A percentile compares a stretch with the other conserved stretches of the same genome.
These are phyloP conservation scores for Campoplex nolae DNA, from an alignment of 2,888 invertebrate species.

Conservation along the genomic window DNA sequence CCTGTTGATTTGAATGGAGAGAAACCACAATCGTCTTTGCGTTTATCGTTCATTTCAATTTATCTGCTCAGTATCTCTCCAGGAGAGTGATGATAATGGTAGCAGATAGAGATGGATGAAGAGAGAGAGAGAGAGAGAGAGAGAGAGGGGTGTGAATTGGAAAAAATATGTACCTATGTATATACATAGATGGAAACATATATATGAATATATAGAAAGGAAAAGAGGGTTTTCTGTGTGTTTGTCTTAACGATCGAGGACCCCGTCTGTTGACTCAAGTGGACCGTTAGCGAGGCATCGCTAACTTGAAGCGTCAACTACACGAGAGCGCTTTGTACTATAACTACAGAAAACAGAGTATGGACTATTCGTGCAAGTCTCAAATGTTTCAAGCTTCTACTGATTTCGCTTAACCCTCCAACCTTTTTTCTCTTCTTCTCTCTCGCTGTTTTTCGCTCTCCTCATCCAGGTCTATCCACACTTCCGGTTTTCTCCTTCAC, in stretches of 20 bases:
- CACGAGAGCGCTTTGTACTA: slow-evolving; percentile 53
- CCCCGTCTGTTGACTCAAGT: slow-evolving; percentile 78
- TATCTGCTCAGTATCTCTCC: slow-evolving; percentile 32
- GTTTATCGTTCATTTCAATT: slow-evolving; percentile 49
- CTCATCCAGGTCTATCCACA: slow-evolving; percentile 55
- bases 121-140: slow-evolving; percentile 20
- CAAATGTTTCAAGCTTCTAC: slow-evolving; percentile 15
- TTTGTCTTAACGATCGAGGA: slow-evolving; percentile 77
- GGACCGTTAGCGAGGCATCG: slow-evolving; percentile 78
- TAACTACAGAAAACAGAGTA: slow-evolving; percentile 51
- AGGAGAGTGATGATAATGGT: slow-evolving; percentile 67
- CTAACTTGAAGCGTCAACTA: slow-evolving; percentile 74
- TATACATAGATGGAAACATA: slow-evolving; percentile 1
- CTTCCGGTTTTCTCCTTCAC: slow-evolving; percentile 63
- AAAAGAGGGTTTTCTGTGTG: slow-evolving; percentile 69
- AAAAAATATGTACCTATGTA: slow-evolving; percentile 12
- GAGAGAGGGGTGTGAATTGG: slow-evolving; percentile 17
- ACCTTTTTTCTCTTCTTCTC: slow-evolving; percentile 13
- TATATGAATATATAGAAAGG: slow-evolving; percentile 10
- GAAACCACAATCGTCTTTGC: slow-evolving; percentile 26
- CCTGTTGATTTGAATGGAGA: slow-evolving; percentile 36
- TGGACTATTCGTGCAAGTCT: slow-evolving; percentile 43
- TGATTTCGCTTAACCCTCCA: slow-evolving; percentile 26
- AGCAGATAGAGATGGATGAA: slow-evolving; percentile 65
- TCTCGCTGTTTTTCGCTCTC: slow-evolving; percentile 13